A percentile compares a stretch with the other conserved stretches of the same genome.
Conservation (phyloP, 2,113 vertebrate genomes). For the Phalacrocorax pelagicus region DNA sequence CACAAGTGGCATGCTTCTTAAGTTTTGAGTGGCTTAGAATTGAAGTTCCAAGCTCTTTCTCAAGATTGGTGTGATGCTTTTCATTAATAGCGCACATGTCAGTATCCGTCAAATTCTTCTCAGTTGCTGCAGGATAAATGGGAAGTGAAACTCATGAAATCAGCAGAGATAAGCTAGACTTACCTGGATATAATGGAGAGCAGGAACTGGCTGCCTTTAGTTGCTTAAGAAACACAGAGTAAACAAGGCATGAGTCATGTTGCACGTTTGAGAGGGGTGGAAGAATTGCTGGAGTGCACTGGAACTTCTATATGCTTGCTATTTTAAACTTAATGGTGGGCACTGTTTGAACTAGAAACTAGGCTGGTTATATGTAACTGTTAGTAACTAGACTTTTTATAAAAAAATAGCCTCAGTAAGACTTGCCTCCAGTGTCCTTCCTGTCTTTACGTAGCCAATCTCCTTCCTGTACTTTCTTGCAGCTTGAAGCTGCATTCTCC, state of each 20-base stretch:
- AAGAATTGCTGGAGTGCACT: not conserved
- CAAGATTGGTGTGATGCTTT: not conserved
- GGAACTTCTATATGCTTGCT: not conserved
- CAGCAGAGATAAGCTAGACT: not conserved
- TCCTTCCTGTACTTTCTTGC: not conserved
- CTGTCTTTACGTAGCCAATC: not conserved
- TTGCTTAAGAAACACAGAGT: not conserved
- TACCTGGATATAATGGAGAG: not conserved
- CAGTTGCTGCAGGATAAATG: not conserved
- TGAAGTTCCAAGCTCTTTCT: not conserved
- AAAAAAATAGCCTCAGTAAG: not conserved
- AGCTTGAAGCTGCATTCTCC: not conserved
- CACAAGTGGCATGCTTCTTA: not conserved
- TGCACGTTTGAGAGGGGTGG: not conserved
- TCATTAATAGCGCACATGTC: not conserved
- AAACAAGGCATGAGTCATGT: not conserved
- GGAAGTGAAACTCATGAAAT: not conserved
- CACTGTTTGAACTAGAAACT: not conserved
- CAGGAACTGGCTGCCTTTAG: not conserved
- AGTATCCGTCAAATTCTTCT: not conserved
- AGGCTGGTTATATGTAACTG: not conserved
- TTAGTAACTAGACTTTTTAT: not conserved
- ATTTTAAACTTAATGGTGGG: not conserved
- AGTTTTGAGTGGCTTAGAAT: not conserved
- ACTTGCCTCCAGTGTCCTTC: not conserved